Conservation (phyloP, 2,113 vertebrate genomes). For the Mungos mungo region DNA sequence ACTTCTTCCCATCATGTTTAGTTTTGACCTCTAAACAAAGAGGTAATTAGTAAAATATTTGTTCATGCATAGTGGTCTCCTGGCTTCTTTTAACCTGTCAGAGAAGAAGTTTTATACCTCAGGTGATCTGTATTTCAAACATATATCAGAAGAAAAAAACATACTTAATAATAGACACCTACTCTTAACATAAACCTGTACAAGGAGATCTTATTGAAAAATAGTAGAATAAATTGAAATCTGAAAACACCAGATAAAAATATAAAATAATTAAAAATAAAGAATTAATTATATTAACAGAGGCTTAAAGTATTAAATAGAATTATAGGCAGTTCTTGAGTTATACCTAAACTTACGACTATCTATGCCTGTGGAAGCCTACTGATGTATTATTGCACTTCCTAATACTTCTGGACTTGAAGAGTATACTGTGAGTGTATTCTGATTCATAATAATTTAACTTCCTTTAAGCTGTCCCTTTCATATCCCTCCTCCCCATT, state of each 20-base stretch:
- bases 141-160: not conserved
- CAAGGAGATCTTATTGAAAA: not conserved
- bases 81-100: not conserved
- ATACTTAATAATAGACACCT: not conserved
- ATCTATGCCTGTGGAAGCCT: not conserved
- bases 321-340: not conserved
- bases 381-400: not conserved
- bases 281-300: not conserved
- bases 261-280: not conserved
- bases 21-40: not conserved
- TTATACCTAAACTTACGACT: not conserved
- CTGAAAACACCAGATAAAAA: not conserved
- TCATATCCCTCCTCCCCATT: not conserved
- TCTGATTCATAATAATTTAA: not conserved
- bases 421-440: not conserved
- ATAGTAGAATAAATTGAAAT: not conserved
- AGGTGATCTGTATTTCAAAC: not conserved
- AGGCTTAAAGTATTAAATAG: not conserved
- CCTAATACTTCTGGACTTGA: not conserved
- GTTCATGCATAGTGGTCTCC: not conserved
- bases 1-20: not conserved
- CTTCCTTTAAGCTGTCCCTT: not conserved
- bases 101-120: not conserved
- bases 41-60: not conserved
- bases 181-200: not conserved